These are phyloP conservation scores for Anguilla megastoma DNA, from an alignment of 2,797 vertebrate genomes.

Conservation along the genomic window DNA sequence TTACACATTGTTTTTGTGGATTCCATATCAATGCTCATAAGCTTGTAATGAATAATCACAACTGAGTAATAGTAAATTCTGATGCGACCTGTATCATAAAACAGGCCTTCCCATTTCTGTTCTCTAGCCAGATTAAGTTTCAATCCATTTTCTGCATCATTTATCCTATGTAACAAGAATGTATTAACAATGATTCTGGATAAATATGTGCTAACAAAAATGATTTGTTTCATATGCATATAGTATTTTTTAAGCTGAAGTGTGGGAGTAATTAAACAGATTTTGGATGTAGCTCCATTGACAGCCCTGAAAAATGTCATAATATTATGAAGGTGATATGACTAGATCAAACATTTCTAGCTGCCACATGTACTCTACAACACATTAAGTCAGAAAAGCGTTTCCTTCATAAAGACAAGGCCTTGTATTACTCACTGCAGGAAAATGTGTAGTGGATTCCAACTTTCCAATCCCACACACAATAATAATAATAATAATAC, in stretches of 20 bases:
- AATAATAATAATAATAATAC: background rate
- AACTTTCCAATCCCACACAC: background rate
- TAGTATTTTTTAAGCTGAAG: background rate
- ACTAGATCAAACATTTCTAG: background rate
- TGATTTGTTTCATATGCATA: background rate
- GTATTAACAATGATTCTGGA: no score
- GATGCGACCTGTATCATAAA: background rate
- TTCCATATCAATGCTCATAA: background rate
- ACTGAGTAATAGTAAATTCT: background rate
- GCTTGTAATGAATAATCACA: background rate
- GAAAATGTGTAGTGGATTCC: background rate
- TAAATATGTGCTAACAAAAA: background rate
- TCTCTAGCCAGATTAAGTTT: background rate
- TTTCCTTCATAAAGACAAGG: background rate
- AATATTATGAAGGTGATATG: background rate
- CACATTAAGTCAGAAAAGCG: background rate
- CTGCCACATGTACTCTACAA: background rate
- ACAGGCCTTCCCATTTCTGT: background rate
- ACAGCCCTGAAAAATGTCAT: background rate
- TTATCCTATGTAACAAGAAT: background rate
- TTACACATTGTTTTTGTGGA: background rate
- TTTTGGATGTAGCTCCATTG: background rate
- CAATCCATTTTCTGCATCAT: background rate
- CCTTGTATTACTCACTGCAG: background rate
- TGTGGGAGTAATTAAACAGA: background rate